Conservation (phyloP, 2,888 invertebrate species). For the Pachymerium ferrugineum region DNA sequence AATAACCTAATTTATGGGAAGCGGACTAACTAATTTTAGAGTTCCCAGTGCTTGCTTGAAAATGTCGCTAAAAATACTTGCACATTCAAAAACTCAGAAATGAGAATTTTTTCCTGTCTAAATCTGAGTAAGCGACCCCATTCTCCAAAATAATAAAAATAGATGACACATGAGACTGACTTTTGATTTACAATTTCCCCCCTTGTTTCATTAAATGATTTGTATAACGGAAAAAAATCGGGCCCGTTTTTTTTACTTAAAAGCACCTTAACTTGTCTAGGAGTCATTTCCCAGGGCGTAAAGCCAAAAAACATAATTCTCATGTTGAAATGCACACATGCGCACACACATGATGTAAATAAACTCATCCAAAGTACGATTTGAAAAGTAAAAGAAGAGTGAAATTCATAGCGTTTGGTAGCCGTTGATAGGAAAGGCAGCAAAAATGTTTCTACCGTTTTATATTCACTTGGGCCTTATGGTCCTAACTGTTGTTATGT, state of each 20-base stretch:
- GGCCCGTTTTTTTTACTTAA: background rate
- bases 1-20: background rate
- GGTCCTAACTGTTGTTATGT: conserved; percentile 32
- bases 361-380: background rate
- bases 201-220: background rate
- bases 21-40: background rate
- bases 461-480: conserved; percentile 35
- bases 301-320: background rate
- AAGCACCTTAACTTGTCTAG: background rate
- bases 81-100: conserved; percentile 7
- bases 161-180: background rate
- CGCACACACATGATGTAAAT: background rate
- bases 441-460: conserved; percentile 20
- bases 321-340: background rate
- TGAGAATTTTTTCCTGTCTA: background rate
- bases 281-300: background rate
- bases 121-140: background rate
- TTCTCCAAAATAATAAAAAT: background rate
- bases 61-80: conserved; percentile 24
- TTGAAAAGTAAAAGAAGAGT: background rate
- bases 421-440: background rate
- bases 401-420: background rate
- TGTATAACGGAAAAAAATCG: background rate
- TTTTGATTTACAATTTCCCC: background rate
- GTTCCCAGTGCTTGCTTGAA: conserved; percentile 10